These are phyloP conservation scores for Rhagologus leucostigma DNA, from an alignment of 2,113 vertebrate species.

Conservation along the genomic window DNA sequence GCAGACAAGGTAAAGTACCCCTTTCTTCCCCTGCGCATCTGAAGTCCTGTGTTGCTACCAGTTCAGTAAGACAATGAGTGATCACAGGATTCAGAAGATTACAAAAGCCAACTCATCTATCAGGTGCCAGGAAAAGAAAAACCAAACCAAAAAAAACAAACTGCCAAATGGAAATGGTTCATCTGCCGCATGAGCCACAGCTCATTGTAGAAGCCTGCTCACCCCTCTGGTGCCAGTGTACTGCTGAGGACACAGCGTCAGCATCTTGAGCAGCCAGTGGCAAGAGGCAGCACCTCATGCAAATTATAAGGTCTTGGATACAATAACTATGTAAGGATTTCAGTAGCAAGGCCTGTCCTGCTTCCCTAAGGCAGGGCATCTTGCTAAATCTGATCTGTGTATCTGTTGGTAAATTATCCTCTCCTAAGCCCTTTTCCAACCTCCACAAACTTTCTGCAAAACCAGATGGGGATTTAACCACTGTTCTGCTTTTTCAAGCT, in stretches of 20 bases:
- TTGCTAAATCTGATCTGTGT: background rate
- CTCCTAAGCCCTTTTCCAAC: background rate
- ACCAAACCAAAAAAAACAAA: no score
- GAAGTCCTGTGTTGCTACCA: background rate
- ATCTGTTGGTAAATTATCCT: background rate
- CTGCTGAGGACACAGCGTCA: background rate
- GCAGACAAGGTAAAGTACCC: background rate
- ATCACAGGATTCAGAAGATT: background rate
- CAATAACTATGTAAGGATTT: background rate
- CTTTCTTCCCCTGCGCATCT: background rate
- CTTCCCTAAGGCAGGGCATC: background rate
- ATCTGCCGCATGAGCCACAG: background rate
- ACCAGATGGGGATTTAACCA: background rate
- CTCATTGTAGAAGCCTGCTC: fast-evolving
- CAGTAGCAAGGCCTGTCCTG: background rate
- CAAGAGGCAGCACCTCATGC: background rate
- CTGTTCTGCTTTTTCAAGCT: background rate
- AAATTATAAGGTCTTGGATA: background rate
- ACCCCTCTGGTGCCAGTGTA: background rate
- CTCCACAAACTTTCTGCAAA: background rate
- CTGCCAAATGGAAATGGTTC: background rate
- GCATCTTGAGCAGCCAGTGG: background rate
- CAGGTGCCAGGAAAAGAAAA: background rate
- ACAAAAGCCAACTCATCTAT: background rate
- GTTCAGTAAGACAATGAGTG: fast-evolving